Base-by-base conservation (phyloP, 1,140 invertebrate species). In the Tenebrio molitor region DNA sequence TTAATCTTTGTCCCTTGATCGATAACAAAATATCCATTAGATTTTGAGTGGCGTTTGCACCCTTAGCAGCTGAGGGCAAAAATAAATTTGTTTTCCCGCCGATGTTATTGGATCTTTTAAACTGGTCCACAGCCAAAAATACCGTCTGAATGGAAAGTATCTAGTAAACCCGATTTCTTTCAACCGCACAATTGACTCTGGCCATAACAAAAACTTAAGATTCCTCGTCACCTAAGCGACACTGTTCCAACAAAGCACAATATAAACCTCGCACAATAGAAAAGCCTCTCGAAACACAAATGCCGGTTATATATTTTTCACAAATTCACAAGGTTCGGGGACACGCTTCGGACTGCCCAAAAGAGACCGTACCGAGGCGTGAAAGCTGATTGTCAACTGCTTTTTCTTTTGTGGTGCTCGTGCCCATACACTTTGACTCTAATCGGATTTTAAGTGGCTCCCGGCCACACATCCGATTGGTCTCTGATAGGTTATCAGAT, bases 371-470 rank as follows among this genome's bases (percentile, higher is more conserved):
- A 46, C 50, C 36, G 36, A 39, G 12, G 6, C 36, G 36, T 39
- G 36, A 39, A 39, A 39, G n/a, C 36, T 12, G n/a, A 39, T 39
- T 58, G 68, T 69, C 25, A 21, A 2, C 53, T 19, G 36, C 15
- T 63, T 68, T 66, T 42, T 41, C 36, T 6, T 39, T 39, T 12
- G 36, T 6, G 8, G 21, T 64, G 58, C 74, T 75, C 74, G 74
- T 75, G 74, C 74, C 70, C 50, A 46, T 42, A 2, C 8, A 42
- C 44, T 71, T 72, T 68, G 73, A 39, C 65, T 14, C 16, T 75
- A 75, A 75, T 75, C 64, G 46, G 74, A 72, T 75, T 75, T 66
- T 75, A 75, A 75, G 74, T 75, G 70, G 58, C 62, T 62, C 64
- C 36, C 33, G 50, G 16, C 50, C 21, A 58, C 68, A 69, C 46